Percentiles rank a stretch among this genome's conserved stretches.
Evolutionary conservation across 2,888 invertebrate genomes (phyloP).

Genomic region (Trichacis sp.): DNA sequence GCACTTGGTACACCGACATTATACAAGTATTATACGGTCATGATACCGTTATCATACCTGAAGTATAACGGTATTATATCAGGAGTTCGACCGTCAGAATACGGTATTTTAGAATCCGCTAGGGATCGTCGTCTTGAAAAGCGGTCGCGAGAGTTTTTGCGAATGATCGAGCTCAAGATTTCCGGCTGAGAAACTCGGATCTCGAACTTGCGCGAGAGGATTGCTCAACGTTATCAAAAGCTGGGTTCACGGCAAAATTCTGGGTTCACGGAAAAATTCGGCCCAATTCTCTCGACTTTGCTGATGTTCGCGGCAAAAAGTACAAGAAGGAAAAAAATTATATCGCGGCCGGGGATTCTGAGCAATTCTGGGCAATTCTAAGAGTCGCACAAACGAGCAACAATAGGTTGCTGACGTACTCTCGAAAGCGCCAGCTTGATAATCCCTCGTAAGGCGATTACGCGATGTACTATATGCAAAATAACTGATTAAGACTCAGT

Average conservation of each 20-base stretch:
- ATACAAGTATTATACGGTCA: too few relatives aligned
- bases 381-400: slow-evolving; percentile 14
- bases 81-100: too few relatives aligned
- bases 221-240: slow-evolving; percentile 46
- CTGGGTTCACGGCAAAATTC: slow-evolving; percentile 25
- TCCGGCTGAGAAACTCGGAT: slow-evolving; percentile 55
- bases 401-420: slow-evolving; percentile 18
- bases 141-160: slow-evolving; percentile 21
- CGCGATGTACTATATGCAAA: slow-evolving; percentile 26
- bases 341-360: too few relatives aligned
- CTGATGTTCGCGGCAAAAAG: slow-evolving; percentile 26
- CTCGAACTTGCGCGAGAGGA: slow-evolving; percentile 59
- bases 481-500: slow-evolving; percentile 35
- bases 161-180: slow-evolving; percentile 33
- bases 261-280: not conserved
- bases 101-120: too few relatives aligned
- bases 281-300: slow-evolving; percentile 27
- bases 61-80: too few relatives aligned
- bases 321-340: slow-evolving; percentile 29
- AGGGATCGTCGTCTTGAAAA: slow-evolving; percentile 38
- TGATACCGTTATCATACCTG: too few relatives aligned
- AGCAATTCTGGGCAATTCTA: slow-evolving; percentile 44
- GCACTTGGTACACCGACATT: too few relatives aligned
- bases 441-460: slow-evolving; percentile 57
- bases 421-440: slow-evolving; percentile 30